These are phyloP conservation scores for Sporophila hypoxantha DNA, from an alignment of 2,113 vertebrate genomes.

Conservation along the genomic window DNA sequence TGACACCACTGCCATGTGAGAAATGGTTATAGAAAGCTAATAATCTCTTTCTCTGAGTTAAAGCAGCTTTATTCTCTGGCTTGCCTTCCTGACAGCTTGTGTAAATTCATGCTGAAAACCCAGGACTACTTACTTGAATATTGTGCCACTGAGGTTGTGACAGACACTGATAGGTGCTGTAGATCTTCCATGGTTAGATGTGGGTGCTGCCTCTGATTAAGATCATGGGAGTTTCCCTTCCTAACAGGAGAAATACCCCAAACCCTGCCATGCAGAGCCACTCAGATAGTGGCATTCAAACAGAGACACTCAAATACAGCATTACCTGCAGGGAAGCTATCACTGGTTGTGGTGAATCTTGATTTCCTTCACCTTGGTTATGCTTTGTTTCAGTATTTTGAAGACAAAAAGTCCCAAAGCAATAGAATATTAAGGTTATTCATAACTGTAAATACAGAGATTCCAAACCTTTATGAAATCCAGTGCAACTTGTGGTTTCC, in stretches of 20 bases:
- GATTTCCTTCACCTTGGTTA: not conserved
- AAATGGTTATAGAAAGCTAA: not conserved
- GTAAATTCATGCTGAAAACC: not conserved
- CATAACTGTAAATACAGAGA: not conserved
- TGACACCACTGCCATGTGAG: not conserved
- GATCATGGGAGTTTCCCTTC: not conserved
- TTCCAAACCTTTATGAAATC: not conserved
- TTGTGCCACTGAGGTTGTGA: not conserved
- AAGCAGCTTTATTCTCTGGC: not conserved
- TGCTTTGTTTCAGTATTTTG: not conserved
- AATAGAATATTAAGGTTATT: not conserved
- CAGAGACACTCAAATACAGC: not conserved
- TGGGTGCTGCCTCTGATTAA: not conserved
- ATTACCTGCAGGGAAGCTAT: not conserved
- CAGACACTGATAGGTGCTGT: not conserved
- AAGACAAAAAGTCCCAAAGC: not conserved
- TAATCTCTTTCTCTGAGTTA: not conserved
- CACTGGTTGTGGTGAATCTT: not conserved
- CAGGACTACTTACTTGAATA: accelerated
- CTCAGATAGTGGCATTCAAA: not conserved
- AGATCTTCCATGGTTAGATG: not conserved
- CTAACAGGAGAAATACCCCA: not conserved
- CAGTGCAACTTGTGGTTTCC: not conserved
- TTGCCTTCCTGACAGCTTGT: not conserved
- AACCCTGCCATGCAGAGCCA: not conserved